These are phyloP conservation scores for Menidia beryllina DNA, from an alignment of 2,113 vertebrate genomes.

Conservation along the genomic window DNA sequence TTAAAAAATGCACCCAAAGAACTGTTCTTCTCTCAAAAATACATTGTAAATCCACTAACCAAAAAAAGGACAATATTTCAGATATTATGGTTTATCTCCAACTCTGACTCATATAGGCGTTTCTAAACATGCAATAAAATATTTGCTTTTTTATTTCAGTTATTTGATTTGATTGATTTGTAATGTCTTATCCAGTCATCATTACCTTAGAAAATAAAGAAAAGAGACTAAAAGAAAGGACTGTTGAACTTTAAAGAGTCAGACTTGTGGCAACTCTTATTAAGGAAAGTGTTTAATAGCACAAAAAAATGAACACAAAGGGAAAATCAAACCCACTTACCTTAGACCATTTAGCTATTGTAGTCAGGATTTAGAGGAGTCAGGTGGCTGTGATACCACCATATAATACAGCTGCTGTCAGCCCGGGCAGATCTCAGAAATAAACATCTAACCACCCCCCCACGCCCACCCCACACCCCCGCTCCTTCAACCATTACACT, in stretches of 20 bases:
- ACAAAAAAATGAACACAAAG: constrained; percentile 26
- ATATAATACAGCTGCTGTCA: constrained; percentile 64
- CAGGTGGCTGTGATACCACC: constrained; percentile 61
- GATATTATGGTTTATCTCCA: too few species aligned
- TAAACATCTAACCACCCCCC: constrained; percentile 70
- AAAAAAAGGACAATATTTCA: too few species aligned
- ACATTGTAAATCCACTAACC: too few species aligned
- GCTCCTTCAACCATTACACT: constrained; percentile 46
- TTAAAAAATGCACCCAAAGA: too few species aligned
- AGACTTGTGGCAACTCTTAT: neutral
- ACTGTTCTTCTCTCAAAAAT: too few species aligned
- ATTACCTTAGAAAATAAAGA: neutral
- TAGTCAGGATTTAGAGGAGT: constrained; percentile 69
- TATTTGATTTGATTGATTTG: too few species aligned
- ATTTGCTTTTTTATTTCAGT: too few species aligned
- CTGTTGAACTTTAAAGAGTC: neutral
- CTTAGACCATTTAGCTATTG: constrained; percentile 68
- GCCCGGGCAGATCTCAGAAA: constrained; percentile 72
- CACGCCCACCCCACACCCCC: constrained; percentile 4
- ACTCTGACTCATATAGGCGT: too few species aligned
- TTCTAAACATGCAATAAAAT: too few species aligned
- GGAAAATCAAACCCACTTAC: constrained; percentile 58
- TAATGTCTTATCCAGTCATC: too few species aligned
- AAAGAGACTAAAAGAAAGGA: neutral
- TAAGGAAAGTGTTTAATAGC: neutral